These are phyloP conservation scores for Lamellibrachia satsuma DNA, from an alignment of 2,888 invertebrate species.

Conservation along the genomic window DNA sequence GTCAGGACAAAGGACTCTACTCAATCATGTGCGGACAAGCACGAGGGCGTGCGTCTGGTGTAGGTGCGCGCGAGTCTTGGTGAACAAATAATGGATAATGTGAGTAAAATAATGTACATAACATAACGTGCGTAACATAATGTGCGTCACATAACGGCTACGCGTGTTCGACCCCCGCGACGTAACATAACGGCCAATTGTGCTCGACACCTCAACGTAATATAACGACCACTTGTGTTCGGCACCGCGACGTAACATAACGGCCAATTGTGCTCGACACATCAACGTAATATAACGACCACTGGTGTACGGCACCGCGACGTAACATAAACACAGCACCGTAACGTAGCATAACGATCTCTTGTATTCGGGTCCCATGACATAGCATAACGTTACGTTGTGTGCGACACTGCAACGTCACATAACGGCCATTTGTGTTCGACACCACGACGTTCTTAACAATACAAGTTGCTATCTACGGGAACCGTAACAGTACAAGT, in stretches of 20 bases:
- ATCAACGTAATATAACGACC: background rate
- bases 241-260: background rate
- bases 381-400: background rate
- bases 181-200: background rate
- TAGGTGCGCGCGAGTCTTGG: background rate
- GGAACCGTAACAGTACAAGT: background rate
- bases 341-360: background rate
- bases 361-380: background rate
- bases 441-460: background rate
- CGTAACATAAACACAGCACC: background rate
- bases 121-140: background rate
- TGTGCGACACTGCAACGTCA: background rate
- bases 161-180: background rate
- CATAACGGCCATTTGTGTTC: background rate
- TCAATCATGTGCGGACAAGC: background rate
- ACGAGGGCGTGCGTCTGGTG: background rate
- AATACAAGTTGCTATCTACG: background rate
- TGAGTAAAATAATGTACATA: background rate
- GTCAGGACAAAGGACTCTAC: background rate
- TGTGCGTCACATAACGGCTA: background rate
- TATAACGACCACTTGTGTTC: background rate
- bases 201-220: background rate
- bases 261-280: background rate
- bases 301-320: background rate
- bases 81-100: background rate